Conservation (phyloP, 2,888 invertebrate genomes). For the Lomographa bimaculata region DNA sequence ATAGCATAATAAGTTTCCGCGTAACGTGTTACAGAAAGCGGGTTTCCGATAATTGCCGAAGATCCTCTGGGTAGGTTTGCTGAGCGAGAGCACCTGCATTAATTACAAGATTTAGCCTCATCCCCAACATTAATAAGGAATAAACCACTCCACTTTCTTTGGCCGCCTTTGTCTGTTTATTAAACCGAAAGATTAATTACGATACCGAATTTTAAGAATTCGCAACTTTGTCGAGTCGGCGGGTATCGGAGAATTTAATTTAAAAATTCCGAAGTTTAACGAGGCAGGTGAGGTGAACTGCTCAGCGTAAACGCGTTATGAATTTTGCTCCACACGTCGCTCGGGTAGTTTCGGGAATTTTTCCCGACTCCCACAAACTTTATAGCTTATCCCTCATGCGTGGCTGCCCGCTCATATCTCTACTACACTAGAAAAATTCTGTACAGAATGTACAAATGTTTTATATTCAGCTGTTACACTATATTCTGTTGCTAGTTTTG, state of each 20-base stretch:
- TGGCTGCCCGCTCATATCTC: conserved; percentile 48
- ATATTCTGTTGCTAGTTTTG: conserved; percentile 31
- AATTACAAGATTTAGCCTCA: conserved; percentile 77
- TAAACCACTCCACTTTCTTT: conserved; percentile 63
- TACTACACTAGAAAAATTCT: conserved; percentile 12
- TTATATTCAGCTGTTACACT: conserved; percentile 36
- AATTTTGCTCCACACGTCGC: conserved; percentile 67
- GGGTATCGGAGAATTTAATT: conserved; percentile 78
- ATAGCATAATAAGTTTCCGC: conserved; percentile 58
- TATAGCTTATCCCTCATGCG: conserved; percentile 67
- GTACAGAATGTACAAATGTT: conserved; percentile 41
- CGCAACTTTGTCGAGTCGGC: conserved; percentile 72
- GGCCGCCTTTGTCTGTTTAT: conserved; percentile 63
- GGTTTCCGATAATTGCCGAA: conserved; percentile 69
- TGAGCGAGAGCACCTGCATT: conserved; percentile 72
- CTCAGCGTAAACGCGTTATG: conserved; percentile 81
- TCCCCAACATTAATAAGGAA: conserved; percentile 74
- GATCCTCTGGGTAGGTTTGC: conserved; percentile 58
- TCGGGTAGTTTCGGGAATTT: conserved; percentile 78
- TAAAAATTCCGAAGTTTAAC: conserved; percentile 82
- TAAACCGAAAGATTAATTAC: conserved; percentile 77
- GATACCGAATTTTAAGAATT: conserved; percentile 77
- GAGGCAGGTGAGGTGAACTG: conserved; percentile 80
- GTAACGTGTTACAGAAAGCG: conserved; percentile 63
- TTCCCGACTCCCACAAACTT: conserved; percentile 68